phyloP scores from a whole-genome alignment of 1,140 invertebrate species.

The Bradysia coprophila region DNA sequence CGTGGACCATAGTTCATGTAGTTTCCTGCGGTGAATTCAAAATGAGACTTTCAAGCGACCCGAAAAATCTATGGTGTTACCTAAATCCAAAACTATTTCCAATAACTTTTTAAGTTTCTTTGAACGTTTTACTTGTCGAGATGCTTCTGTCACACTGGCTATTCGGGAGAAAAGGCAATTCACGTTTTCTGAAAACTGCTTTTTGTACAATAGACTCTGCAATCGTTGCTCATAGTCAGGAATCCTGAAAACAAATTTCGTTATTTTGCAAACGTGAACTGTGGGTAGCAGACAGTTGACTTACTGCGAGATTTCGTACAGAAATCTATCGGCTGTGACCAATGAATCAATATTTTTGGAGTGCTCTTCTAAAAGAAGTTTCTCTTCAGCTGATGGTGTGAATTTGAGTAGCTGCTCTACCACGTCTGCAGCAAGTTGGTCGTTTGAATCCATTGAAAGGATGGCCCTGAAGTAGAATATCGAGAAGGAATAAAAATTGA shows the following conservation, averaged over 20 bases:
- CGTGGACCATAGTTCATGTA: conserved; percentile 83
- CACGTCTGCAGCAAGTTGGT: conserved; percentile 93
- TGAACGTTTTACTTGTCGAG: conserved; percentile 63
- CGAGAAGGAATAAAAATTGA: background rate
- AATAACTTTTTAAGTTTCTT: conserved; percentile 66
- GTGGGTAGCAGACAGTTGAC: no score
- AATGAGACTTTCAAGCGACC: no score
- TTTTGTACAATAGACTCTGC: conserved; percentile 86
- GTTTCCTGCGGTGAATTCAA: conserved; percentile 55
- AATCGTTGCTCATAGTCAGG: conserved; percentile 90
- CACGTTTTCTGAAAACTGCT: conserved; percentile 76
- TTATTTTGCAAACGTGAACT: no score
- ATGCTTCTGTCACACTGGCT: conserved; percentile 73
- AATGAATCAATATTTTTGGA: conserved; percentile 81
- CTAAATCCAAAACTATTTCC: conserved; percentile 82
- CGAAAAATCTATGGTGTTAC: conserved; percentile 76
- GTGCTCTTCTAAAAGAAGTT: conserved; percentile 78
- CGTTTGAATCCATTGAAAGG: conserved; percentile 84
- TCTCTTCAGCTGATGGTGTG: conserved; percentile 86
- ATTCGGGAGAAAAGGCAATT: conserved; percentile 73
- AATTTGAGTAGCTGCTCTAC: conserved; percentile 95
- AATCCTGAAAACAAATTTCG: no score
- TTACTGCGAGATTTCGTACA: conserved; percentile 92
- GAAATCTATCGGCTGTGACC: conserved; percentile 84
- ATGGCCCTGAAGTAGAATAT: no score